Conservation (phyloP, 2,797 vertebrate species). For the Rhincodon typus region DNA sequence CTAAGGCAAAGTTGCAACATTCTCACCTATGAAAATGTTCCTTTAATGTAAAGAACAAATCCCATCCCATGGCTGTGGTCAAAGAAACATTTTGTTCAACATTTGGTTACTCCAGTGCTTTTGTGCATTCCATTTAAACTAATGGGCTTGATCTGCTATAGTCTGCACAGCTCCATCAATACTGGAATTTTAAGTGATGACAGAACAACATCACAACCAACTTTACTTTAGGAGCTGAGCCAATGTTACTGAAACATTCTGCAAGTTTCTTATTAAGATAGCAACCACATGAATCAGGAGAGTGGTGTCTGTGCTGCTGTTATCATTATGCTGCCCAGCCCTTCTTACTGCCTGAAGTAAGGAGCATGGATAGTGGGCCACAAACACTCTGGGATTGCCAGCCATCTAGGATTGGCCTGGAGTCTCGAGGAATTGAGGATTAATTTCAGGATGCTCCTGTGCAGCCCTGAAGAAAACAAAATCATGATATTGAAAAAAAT, state of each 20-base stretch:
- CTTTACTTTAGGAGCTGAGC: not conserved
- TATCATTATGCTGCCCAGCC: not conserved
- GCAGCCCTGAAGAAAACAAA: too few relatives aligned
- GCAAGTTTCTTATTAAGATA: not conserved
- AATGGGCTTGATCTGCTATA: not conserved
- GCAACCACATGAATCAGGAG: not conserved
- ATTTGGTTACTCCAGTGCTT: not conserved
- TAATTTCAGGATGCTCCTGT: too few relatives aligned
- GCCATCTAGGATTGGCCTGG: too few relatives aligned
- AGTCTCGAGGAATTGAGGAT: too few relatives aligned
- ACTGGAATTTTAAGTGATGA: conserved; percentile 2
- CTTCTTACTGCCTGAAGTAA: not conserved
- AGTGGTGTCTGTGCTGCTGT: not conserved
- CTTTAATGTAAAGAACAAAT: not conserved
- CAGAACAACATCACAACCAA: not conserved
- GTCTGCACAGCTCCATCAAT: not conserved
- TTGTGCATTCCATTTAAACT: not conserved
- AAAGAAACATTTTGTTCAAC: not conserved
- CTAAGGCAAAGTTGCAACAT: not conserved
- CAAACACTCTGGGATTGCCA: not conserved
- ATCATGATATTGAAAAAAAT: too few relatives aligned
- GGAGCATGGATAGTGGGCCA: not conserved
- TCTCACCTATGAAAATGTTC: not conserved
- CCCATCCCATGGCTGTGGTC: not conserved
- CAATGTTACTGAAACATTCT: not conserved